Base-by-base conservation (phyloP, 2,797 vertebrate genomes). In the Fistularia tabacaria region DNA sequence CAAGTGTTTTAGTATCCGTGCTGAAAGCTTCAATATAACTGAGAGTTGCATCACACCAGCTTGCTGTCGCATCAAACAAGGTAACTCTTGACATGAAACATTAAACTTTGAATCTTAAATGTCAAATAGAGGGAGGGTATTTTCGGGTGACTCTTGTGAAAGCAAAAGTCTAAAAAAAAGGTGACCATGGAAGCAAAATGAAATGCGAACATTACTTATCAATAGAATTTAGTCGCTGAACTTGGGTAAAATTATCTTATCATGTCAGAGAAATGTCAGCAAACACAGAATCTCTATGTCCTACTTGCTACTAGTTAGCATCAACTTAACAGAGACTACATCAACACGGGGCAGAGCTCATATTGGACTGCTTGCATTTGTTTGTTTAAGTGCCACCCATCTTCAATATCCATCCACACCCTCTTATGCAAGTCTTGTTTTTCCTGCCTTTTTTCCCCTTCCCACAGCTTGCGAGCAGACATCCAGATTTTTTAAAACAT, bases 401-500 rank as follows among this genome's bases (percentile, higher is more conserved):
- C 79, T 90, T 85, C 80, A 82, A 79, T 82, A 83, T 74, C 73
- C 73, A 75, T 74, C 81, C 87, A 79, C 88, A 88, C 86, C 81
- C 76, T 85, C 78, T 82, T 90, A 90, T 48, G 51, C 71, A 88
- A 92, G 77, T 64, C 74, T 81, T 83, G 71, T 80, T 84, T 89
- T 80, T 77, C 62, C 69, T 82, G 76, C 83, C 69, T 73, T 70
- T 80, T 69, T 56, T 72, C 67, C 66, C 71, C 51, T 66, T 49
- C 64, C 68, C 59, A 68, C 56, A 54, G 66, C 60, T 64, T 14
- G 25, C 46, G 57, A 77, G 61, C 47, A 73, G 75, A 59, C 62
- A 61, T 69, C 0, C 62, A 68, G 54, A 62, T 76, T 51, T 64
- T 75, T 36, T 11, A 73, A 71, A 85, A 73, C 79, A 46, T 76